Evolutionary conservation across 2,888 invertebrate species (phyloP).

Genomic region (Anoncus sp.): DNA sequence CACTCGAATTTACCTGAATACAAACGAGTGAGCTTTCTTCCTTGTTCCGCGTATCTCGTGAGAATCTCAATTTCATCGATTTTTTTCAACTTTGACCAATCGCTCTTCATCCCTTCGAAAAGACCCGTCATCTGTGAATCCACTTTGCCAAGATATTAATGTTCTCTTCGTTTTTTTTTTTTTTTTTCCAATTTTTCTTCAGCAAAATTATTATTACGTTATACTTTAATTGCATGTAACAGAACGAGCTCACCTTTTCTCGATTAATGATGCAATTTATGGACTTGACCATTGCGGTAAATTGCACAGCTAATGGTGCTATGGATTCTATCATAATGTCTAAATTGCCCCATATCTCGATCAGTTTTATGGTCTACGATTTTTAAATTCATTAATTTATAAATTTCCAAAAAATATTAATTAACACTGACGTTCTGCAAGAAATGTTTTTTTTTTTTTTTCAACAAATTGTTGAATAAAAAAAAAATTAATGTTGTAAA

Average conservation of each 20-base stretch:
- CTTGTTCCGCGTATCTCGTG: conserved; percentile 20
- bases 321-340: conserved; percentile 50
- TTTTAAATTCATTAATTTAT: too few relatives aligned
- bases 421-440: too few relatives aligned
- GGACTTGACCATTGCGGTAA: conserved; percentile 24
- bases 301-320: conserved; percentile 39
- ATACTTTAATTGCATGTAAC: too few relatives aligned
- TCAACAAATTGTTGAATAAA: neutral
- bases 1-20: conserved; percentile 27
- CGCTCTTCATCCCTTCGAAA: conserved; percentile 25
- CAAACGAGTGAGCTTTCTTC: conserved; percentile 21
- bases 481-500: neutral
- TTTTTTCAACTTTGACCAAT: conserved; percentile 25
- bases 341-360: conserved; percentile 42
- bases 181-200: neutral
- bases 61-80: conserved; percentile 26
- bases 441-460: neutral
- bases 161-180: too few relatives aligned
- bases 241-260: conserved; percentile 37
- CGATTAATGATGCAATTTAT: conserved; percentile 42
- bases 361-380: conserved; percentile 40
- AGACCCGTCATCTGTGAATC: conserved; percentile 42
- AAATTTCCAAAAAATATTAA: too few relatives aligned
- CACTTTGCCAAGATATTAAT: neutral
- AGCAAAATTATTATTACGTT: too few relatives aligned